phyloP scores from a whole-genome alignment of 2,113 vertebrate genomes.

The Pionites leucogaster region DNA sequence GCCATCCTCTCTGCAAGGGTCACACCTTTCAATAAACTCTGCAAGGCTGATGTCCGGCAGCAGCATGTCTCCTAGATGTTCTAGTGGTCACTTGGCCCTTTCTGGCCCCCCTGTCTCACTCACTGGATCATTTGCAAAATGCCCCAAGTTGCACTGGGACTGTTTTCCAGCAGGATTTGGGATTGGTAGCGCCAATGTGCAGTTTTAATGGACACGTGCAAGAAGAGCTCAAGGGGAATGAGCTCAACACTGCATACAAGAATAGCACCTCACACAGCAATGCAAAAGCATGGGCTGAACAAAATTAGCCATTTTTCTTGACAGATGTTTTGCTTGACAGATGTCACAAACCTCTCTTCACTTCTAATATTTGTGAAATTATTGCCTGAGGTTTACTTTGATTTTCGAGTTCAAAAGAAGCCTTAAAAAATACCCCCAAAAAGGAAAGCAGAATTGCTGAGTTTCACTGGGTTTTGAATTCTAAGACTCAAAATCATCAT shows the following conservation, averaged over 20 bases:
- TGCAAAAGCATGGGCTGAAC: neutral
- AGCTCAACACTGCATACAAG: neutral
- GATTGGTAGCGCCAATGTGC: fast-evolving
- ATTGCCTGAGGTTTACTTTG: neutral
- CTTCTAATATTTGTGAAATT: neutral
- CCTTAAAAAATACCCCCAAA: neutral
- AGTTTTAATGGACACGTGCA: neutral
- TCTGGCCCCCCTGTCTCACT: neutral
- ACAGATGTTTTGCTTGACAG: neutral
- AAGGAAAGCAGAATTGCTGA: neutral
- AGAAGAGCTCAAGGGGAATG: neutral
- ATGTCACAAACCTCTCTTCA: neutral
- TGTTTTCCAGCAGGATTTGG: neutral
- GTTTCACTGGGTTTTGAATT: neutral
- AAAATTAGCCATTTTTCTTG: neutral
- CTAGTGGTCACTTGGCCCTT: neutral
- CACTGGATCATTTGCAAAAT: fast-evolving
- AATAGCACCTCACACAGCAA: neutral
- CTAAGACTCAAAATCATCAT: neutral
- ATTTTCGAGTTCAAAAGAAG: neutral
- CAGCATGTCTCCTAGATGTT: fast-evolving
- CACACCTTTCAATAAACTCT: fast-evolving
- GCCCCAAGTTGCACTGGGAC: fast-evolving
- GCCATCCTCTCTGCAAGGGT: neutral
- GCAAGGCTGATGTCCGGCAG: fast-evolving